phyloP scores from a whole-genome alignment of 2,888 invertebrate species.

The Plebejus anna region DNA sequence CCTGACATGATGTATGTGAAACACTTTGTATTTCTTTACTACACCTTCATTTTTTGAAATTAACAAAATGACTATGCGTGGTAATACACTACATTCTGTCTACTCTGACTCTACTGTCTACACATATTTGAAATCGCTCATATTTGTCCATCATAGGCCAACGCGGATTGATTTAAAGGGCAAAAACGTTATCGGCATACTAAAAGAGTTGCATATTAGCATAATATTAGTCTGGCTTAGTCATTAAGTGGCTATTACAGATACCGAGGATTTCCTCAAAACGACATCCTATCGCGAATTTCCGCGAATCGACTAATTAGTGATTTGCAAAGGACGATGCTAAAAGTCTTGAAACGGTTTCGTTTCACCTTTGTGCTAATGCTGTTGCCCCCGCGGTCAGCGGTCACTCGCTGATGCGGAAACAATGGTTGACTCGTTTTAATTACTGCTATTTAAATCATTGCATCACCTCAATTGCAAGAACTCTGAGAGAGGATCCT shows the following conservation, averaged over 20 bases:
- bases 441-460: not conserved
- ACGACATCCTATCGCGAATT: not conserved
- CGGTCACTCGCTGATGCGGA: conserved; percentile 3
- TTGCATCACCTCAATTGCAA: not conserved
- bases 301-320: not conserved
- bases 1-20: not conserved
- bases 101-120: too few relatives aligned
- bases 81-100: too few relatives aligned
- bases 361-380: not conserved
- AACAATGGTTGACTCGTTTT: conserved; percentile 2
- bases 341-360: not conserved
- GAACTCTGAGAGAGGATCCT: not conserved
- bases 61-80: not conserved
- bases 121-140: not conserved
- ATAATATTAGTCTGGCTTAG: not conserved
- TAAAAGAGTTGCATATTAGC: not conserved
- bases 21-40: not conserved
- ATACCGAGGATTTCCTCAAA: not conserved
- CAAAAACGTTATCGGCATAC: not conserved
- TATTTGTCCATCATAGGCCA: not conserved
- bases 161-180: not conserved
- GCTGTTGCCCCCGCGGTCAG: conserved; percentile 6
- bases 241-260: not conserved
- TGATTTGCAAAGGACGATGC: not conserved
- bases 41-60: not conserved